A percentile compares a stretch with the other conserved stretches of the same genome.
Evolutionary conservation across 2,888 invertebrate species (phyloP).

Genomic region (Ochlodes sylvanus): DNA sequence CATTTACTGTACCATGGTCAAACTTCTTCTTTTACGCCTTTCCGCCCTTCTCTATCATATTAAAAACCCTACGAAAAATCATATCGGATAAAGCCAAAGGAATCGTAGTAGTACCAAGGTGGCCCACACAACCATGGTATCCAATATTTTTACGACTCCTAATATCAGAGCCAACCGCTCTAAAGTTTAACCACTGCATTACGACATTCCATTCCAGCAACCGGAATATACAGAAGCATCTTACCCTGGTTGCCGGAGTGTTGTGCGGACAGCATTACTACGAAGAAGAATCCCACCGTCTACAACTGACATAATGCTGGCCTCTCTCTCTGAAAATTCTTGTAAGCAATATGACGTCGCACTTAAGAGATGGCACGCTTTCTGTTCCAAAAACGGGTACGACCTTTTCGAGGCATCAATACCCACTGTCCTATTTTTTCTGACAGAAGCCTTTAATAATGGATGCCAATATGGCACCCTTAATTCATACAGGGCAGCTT

Average conservation of each 20-base stretch:
- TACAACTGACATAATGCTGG: conserved; percentile 30
- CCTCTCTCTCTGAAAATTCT: conserved; percentile 29
- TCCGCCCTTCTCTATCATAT: too few species aligned
- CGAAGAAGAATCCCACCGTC: conserved; percentile 2
- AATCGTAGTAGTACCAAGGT: too few species aligned
- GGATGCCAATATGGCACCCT: neutral
- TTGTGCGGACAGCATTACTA: conserved; percentile 27
- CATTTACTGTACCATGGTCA: too few species aligned
- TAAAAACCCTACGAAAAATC: too few species aligned
- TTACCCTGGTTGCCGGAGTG: conserved; percentile 6
- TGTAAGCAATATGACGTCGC: conserved; percentile 35
- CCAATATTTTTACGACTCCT: too few species aligned
- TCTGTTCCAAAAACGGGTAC: neutral
- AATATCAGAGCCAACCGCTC: too few species aligned
- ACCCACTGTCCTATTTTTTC: neutral
- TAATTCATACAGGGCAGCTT: conserved; percentile 2
- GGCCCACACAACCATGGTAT: too few species aligned
- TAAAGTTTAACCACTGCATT: too few species aligned
- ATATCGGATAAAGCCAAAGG: too few species aligned
- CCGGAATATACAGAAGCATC: too few species aligned
- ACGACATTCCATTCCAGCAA: conserved; percentile 17
- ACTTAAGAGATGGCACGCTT: conserved; percentile 1
- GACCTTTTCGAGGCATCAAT: neutral
- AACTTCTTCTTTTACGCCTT: too few species aligned
- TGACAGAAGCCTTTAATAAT: neutral